These are phyloP conservation scores for Metridium senile DNA, from an alignment of 92 coral and sea anemone species.

Conservation along the genomic window DNA sequence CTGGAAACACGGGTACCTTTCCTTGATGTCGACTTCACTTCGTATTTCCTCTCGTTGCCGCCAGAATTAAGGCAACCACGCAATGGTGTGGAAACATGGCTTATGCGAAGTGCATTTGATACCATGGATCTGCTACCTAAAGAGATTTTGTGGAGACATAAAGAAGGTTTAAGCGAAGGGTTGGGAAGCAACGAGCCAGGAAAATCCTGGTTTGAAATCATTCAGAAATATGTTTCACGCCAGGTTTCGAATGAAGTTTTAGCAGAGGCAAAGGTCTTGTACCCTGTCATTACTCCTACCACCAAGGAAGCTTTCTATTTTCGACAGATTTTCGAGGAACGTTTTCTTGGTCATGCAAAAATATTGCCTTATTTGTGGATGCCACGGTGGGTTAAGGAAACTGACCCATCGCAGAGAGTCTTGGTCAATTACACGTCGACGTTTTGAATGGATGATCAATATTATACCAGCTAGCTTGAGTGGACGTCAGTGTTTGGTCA, in stretches of 20 bases:
- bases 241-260: constrained; percentile 78
- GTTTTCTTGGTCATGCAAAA: constrained; percentile 71
- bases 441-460: no score
- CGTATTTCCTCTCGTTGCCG: constrained; percentile 87
- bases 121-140: constrained; percentile 76
- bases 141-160: constrained; percentile 96
- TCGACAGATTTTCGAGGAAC: constrained; percentile 84
- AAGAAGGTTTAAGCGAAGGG: constrained; percentile 96
- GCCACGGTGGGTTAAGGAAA: constrained; percentile 91
- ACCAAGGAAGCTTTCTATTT: constrained; percentile 89
- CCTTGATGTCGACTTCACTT: constrained; percentile 89
- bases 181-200: constrained; percentile 89
- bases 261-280: constrained; percentile 61
- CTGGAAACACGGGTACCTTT: constrained; percentile 93
- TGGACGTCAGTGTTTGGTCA: no score
- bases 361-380: constrained; percentile 93
- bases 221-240: constrained; percentile 66
- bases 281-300: constrained; percentile 85
- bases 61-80: constrained; percentile 85
- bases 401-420: constrained; percentile 96
- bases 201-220: constrained; percentile 87
- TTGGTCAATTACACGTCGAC: constrained; percentile 78
- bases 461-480: no score
- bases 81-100: constrained; percentile 87
- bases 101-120: constrained; percentile 86